Percentiles rank a stretch among this genome's conserved stretches.
phyloP scores from a whole-genome alignment of 2,113 vertebrate genomes.

The Perca fluviatilis region DNA sequence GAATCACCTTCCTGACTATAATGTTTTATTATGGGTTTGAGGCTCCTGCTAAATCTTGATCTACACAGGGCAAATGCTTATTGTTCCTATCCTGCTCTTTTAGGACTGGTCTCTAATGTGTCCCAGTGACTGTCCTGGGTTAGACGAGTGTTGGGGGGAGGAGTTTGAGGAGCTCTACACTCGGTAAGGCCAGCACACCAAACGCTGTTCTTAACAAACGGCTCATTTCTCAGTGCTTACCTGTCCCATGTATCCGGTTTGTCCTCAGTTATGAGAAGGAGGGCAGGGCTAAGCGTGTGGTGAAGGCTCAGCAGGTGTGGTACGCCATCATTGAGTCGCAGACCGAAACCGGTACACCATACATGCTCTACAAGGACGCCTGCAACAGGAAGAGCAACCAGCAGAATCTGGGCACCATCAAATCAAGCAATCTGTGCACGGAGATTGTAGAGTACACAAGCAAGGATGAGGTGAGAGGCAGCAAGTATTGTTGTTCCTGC shows the following conservation, averaged over 20 bases:
- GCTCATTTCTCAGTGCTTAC: background rate
- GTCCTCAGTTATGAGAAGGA: conserved; percentile 90
- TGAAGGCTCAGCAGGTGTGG: conserved; percentile 98
- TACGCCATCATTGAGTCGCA: conserved; percentile 97
- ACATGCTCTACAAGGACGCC: conserved; percentile 98
- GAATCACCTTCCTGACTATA: background rate
- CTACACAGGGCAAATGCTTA: background rate
- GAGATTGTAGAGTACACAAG: conserved; percentile 96
- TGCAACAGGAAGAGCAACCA: conserved; percentile 99
- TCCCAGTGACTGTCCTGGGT: conserved; percentile 93
- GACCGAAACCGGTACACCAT: conserved; percentile 96
- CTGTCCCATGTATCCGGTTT: background rate
- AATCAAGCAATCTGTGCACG: conserved; percentile 96
- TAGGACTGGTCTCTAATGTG: conserved; percentile 99
- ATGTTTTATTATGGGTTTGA: background rate
- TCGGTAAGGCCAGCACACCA: conserved; percentile 77
- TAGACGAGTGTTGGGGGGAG: conserved; percentile 97
- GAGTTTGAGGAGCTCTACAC: conserved; percentile 96
- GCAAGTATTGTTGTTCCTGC: background rate
- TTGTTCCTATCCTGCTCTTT: background rate
- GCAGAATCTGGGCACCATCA: conserved; percentile 98
- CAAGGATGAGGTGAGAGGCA: conserved; percentile 89
- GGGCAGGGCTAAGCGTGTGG: conserved; percentile 89
- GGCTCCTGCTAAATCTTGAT: background rate
- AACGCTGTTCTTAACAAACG: background rate